Conservation (phyloP, 2,797 vertebrate species). For the Glyptemys insculpta region DNA sequence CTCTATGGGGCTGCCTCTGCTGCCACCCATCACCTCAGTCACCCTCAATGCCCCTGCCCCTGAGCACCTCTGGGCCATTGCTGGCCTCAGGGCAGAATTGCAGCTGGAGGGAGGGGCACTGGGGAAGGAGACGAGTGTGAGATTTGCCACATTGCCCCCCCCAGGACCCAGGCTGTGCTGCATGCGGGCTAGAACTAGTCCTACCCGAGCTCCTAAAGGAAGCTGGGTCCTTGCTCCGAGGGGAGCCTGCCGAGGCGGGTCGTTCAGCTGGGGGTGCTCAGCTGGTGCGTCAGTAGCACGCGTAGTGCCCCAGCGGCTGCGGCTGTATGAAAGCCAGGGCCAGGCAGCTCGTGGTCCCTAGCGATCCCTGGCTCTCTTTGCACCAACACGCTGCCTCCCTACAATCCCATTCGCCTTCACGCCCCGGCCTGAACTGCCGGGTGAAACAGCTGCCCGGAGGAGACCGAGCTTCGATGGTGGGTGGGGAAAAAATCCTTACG, state of each 20-base stretch:
- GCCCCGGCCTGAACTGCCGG: background rate
- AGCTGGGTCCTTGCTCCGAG: background rate
- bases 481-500: background rate
- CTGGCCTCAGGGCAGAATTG: background rate
- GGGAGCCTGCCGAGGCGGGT: background rate
- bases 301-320: background rate
- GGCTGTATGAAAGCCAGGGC: background rate
- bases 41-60: background rate
- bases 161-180: too few species aligned
- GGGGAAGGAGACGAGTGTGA: background rate
- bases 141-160: background rate
- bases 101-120: background rate
- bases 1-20: too few species aligned
- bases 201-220: background rate
- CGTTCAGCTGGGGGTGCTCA: background rate
- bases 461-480: background rate
- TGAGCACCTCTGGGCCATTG: background rate
- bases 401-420: background rate
- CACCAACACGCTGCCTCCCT: background rate
- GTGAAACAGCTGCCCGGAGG: background rate
- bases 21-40: too few species aligned
- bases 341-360: background rate
- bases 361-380: background rate
- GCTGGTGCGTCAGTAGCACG: background rate
- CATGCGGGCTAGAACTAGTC: background rate